A percentile compares a stretch with the other conserved stretches of the same genome.
Conservation (phyloP, 2,888 invertebrate species). For the Lasiommata megera region DNA sequence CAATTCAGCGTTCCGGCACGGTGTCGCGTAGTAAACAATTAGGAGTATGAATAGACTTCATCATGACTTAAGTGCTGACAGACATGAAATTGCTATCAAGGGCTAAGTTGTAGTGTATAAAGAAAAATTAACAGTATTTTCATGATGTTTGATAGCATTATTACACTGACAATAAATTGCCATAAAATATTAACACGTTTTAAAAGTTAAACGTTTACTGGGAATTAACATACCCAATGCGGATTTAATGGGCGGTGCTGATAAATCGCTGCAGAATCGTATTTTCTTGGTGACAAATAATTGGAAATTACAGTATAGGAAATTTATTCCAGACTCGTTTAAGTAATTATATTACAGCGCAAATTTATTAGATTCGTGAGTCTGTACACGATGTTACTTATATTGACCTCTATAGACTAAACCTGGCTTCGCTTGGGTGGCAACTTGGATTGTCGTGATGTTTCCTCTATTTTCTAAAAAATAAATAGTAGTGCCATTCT, state of each 20-base stretch:
- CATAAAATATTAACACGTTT: conserved; percentile 5
- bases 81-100: no score
- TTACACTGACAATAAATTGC: conserved; percentile 1
- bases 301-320: conserved; percentile 17
- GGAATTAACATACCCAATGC: conserved; percentile 5
- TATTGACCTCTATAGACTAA: background rate
- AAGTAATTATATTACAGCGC: conserved; percentile 23
- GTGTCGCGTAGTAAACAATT: no score
- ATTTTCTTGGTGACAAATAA: conserved; percentile 24
- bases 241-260: background rate
- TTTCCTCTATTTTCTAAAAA: no score
- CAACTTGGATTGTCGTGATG: no score
- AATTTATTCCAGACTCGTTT: conserved; percentile 22
- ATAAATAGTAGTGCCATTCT: no score
- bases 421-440: background rate
- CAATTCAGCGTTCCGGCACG: no score
- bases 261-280: conserved; percentile 9
- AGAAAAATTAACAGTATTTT: background rate
- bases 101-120: no score
- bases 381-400: conserved; percentile 12
- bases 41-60: no score
- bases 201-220: conserved; percentile 9
- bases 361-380: conserved; percentile 23
- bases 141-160: conserved; percentile 3
- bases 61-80: no score